Conservation (phyloP, 2,113 vertebrate genomes). For the Pygoscelis adeliae region DNA sequence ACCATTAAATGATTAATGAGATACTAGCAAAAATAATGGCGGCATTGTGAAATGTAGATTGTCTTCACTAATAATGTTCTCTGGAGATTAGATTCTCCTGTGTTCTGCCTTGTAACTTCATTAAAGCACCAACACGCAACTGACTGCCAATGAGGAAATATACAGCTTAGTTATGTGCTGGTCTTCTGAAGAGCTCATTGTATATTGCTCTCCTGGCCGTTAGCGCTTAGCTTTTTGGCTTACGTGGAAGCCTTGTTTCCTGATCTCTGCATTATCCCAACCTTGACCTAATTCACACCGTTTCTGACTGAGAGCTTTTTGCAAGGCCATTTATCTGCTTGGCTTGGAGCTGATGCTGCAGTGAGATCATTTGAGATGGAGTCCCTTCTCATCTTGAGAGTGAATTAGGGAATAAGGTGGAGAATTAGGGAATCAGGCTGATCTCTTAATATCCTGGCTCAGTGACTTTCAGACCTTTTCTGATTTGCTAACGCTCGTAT, state of each 20-base stretch:
- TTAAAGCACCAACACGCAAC: background rate
- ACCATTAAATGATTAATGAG: constrained; percentile 7
- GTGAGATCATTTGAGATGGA: background rate
- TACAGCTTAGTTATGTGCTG: background rate
- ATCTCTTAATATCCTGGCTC: background rate
- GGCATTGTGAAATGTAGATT: constrained; percentile 13
- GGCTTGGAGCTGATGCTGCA: background rate
- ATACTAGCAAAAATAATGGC: background rate
- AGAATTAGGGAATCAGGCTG: background rate
- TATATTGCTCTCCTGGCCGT: background rate
- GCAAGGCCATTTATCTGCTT: background rate
- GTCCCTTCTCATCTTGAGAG: background rate
- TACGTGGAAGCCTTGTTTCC: background rate
- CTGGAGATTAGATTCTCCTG: background rate
- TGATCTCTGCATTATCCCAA: background rate
- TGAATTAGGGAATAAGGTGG: background rate
- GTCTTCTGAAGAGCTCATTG: background rate
- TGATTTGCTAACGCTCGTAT: background rate
- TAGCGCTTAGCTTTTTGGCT: background rate
- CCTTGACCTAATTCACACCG: background rate
- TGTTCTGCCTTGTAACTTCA: constrained; percentile 11
- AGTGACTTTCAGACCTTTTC: background rate
- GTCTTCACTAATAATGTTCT: background rate
- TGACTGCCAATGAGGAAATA: background rate
- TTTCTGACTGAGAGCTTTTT: background rate